Base-by-base conservation (phyloP, 2,888 invertebrate genomes). In the Netelia virgata region DNA sequence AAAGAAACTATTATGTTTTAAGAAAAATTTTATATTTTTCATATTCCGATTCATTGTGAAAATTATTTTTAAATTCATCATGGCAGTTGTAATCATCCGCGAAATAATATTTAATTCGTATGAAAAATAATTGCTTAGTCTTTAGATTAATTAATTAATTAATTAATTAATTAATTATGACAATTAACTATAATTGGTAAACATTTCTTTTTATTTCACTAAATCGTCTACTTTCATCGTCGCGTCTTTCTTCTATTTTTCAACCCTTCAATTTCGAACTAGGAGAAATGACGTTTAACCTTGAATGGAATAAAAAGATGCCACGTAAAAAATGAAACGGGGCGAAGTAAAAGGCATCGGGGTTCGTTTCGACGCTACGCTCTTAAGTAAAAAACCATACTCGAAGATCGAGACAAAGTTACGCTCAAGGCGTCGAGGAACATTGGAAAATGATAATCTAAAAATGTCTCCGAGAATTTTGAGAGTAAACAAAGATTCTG, bases 351-450 rank as follows among this genome's bases (percentile, higher is more conserved):
- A 57, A 18, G 18, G 14, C 57, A 47, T 61, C 43, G 66, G 68
- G 23, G 53, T 47, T 41, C 76, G 66, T 50, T 18, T 72, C 41
- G 76, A 84, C n/a, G 55, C 43, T 11, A 18, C 55, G 3, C 72
- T 14, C 2, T 14, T 53, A 18, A 55, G 72, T 59, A 36, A 70
- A n/a, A 83, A 80, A 18, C 70, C 83, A 5, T 79, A 70, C n/a
- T 82, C 85, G 53, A 85, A 72, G 57, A 82, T 85, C 18, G 79
- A 78, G 64, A 69, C 83, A 14, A 85, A 83, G 43, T 61, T 85
- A 43, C 79, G 75, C 14, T 74, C 69, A 10, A 72, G 83, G 70
- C 76, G 82, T 28, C 57, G 70, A 16, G 57, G 69, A 16, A 84
- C 78, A 82, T 74, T 70, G 63, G 69, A 82, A 23, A 70, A 64